phyloP scores from a whole-genome alignment of 2,113 vertebrate species.

The Gallinago undulata region DNA sequence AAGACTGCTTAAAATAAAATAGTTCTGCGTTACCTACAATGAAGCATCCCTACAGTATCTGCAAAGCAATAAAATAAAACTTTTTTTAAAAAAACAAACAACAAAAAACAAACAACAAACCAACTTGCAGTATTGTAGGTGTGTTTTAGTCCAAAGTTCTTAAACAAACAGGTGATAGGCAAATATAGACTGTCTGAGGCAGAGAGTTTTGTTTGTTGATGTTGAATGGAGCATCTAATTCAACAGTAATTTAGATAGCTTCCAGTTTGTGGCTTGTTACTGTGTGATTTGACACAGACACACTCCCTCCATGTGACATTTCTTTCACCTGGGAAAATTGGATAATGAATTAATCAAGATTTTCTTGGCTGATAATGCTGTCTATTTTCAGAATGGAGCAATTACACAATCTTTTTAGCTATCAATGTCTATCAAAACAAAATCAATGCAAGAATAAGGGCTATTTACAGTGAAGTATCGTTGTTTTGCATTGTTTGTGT shows the following conservation, averaged over 20 bases:
- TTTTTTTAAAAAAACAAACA: not conserved
- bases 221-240: slow-evolving; percentile 13
- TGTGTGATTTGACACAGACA: slow-evolving; percentile 47
- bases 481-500: not conserved
- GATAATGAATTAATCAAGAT: slow-evolving; percentile 56
- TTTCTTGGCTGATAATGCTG: slow-evolving; percentile 42
- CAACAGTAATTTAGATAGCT: slow-evolving; percentile 21
- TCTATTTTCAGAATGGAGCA: slow-evolving; percentile 27
- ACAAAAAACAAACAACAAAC: too few relatives aligned
- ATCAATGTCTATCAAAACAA: not conserved
- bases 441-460: not conserved
- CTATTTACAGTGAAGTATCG: slow-evolving; percentile 11
- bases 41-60: not conserved
- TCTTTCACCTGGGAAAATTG: slow-evolving; percentile 62
- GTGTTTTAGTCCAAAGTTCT: not conserved
- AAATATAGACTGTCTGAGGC: not conserved
- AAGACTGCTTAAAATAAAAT: not conserved
- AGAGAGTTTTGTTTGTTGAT: not conserved
- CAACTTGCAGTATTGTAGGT: not conserved
- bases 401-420: slow-evolving; percentile 17
- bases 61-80: not conserved
- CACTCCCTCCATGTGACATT: not conserved
- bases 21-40: not conserved
- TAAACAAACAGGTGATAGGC: not conserved
- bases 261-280: slow-evolving; percentile 38